phyloP scores from a whole-genome alignment of 2,888 invertebrate species.

The Parnassius glacialis region DNA sequence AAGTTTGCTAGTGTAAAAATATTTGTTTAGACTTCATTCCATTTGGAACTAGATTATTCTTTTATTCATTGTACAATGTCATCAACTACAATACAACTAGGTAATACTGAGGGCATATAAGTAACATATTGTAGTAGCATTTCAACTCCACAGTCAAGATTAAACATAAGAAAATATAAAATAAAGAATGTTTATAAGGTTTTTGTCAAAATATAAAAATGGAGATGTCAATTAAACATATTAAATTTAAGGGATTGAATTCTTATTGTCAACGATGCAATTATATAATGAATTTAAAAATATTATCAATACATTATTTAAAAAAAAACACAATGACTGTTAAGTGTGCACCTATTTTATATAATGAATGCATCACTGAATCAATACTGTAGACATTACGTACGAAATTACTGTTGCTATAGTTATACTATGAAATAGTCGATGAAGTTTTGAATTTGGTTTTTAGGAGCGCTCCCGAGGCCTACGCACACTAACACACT shows the following conservation, averaged over 20 bases:
- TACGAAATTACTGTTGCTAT: no score
- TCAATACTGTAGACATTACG: no score
- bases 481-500: no score
- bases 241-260: slow-evolving; percentile 11
- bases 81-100: slow-evolving; percentile 21
- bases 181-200: slow-evolving; percentile 6
- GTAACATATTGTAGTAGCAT: slow-evolving; percentile 1
- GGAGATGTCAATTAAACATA: slow-evolving; percentile 8
- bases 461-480: no score
- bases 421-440: no score
- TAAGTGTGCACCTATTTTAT: neutral
- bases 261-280: slow-evolving; percentile 25
- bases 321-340: neutral
- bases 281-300: slow-evolving; percentile 3
- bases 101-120: slow-evolving; percentile 25
- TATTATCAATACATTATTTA: neutral
- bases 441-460: no score
- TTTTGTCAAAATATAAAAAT: slow-evolving; percentile 12
- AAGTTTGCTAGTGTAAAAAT: slow-evolving; percentile 17
- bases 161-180: slow-evolving; percentile 8
- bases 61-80: slow-evolving; percentile 12
- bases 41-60: slow-evolving; percentile 3
- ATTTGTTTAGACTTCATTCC: slow-evolving; percentile 9
- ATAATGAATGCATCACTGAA: no score
- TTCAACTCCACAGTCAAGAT: slow-evolving; percentile 2